Evolutionary conservation across 2,797 vertebrate genomes (phyloP).

Genomic region (Masticophis lateralis): DNA sequence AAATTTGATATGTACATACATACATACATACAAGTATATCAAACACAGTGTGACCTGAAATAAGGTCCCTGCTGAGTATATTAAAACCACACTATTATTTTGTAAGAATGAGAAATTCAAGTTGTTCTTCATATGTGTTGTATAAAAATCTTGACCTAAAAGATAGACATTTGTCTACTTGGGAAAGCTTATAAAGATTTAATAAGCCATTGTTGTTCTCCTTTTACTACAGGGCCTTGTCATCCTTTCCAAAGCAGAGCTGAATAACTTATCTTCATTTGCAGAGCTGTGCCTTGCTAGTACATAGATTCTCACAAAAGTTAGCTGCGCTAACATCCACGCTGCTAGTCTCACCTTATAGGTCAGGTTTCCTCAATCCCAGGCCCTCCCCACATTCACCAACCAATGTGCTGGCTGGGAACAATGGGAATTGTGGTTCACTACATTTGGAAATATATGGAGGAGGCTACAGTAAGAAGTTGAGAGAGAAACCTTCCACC

Average conservation of each 20-base stretch:
- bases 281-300: neutral
- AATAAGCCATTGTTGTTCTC: neutral
- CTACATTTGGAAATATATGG: neutral
- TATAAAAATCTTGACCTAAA: neutral
- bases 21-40: too few relatives aligned
- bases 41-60: too few relatives aligned
- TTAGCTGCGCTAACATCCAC: neutral
- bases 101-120: neutral
- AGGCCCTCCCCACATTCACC: neutral
- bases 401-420: neutral
- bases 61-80: neutral
- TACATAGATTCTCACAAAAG: neutral
- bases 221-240: neutral
- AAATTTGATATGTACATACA: too few relatives aligned
- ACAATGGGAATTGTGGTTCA: neutral
- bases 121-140: neutral
- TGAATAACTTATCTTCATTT: neutral
- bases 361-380: neutral
- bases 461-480: neutral
- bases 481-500: neutral
- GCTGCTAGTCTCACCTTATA: neutral
- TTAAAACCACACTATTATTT: neutral
- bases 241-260: neutral
- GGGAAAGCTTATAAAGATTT: neutral
- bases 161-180: neutral